Evolutionary conservation across 2,797 vertebrate species (phyloP).

Genomic region (Rousettus madagascariensis): DNA sequence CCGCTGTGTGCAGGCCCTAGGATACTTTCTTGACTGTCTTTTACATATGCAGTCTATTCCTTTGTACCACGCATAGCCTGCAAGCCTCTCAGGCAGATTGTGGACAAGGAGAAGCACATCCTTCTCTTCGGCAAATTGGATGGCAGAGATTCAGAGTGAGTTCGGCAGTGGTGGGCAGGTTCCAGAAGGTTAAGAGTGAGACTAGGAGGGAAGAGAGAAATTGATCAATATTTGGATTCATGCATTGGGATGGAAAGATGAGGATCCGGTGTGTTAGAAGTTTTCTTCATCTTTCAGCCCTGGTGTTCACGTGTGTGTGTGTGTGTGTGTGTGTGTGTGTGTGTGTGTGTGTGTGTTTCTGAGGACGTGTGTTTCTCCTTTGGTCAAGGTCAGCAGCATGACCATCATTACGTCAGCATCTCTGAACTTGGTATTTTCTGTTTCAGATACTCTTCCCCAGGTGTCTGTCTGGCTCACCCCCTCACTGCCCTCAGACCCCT

Average conservation of each 20-base stretch:
- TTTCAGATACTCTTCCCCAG: background rate
- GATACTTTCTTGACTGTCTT: too few relatives aligned
- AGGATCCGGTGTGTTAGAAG: too few relatives aligned
- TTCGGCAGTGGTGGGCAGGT: rapidly evolving
- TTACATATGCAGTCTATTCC: too few relatives aligned
- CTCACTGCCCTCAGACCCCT: background rate
- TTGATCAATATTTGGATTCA: rapidly evolving
- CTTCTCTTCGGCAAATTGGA: background rate
- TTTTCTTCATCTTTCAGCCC: background rate
- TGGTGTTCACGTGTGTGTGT: too few relatives aligned
- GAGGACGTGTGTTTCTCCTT: background rate
- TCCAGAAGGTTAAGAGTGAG: background rate
- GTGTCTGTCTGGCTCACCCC: background rate
- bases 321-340: background rate
- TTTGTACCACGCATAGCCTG: too few relatives aligned
- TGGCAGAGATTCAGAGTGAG: rapidly evolving
- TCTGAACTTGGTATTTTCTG: background rate
- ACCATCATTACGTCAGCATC: background rate
- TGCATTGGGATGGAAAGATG: background rate
- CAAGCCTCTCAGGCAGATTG: too few relatives aligned
- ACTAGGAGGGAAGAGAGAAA: background rate
- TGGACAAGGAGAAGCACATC: background rate
- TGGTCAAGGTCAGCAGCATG: background rate
- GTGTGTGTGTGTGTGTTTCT: background rate
- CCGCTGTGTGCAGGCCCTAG: too few relatives aligned